These are phyloP conservation scores for Diprion similis DNA, from an alignment of 1,140 invertebrate genomes.

Conservation along the genomic window DNA sequence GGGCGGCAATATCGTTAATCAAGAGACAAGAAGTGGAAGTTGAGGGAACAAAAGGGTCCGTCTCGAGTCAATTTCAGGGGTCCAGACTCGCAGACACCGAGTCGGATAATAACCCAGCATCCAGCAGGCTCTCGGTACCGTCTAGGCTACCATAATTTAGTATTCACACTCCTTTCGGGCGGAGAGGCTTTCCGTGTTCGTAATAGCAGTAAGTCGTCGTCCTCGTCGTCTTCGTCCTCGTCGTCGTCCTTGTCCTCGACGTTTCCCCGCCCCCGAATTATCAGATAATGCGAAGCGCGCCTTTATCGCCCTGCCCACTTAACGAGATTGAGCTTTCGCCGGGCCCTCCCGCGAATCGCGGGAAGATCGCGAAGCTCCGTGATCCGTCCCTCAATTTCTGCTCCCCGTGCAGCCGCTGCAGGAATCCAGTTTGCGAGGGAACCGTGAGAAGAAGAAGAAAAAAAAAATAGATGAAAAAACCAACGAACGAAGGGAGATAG, in stretches of 20 bases:
- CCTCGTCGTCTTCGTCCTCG: neutral
- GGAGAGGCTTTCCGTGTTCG: conserved; percentile 6
- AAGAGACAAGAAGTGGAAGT: neutral
- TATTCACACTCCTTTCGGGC: conserved; percentile 3
- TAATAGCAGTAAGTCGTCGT: conserved; percentile 5
- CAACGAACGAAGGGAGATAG: too few relatives aligned
- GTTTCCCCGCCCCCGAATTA: neutral
- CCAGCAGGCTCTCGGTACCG: neutral
- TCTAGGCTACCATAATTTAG: neutral
- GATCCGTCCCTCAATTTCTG: too few relatives aligned
- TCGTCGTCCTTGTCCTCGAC: neutral
- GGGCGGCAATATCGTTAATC: neutral
- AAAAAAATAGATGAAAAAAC: neutral
- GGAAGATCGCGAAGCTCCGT: too few relatives aligned
- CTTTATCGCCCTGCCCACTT: conserved; percentile 6
- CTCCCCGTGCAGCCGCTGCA: too few relatives aligned
- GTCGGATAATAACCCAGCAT: conserved; percentile 1
- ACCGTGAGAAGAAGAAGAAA: neutral
- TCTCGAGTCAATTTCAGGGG: neutral
- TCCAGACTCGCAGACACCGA: neutral
- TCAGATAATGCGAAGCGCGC: neutral
- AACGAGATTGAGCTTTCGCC: neutral
- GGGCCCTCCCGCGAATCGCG: too few relatives aligned
- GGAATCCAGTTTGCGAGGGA: too few relatives aligned
- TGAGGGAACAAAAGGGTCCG: neutral